These are phyloP conservation scores for Apoderus coryli DNA, from an alignment of 2,888 invertebrate species.

Conservation along the genomic window DNA sequence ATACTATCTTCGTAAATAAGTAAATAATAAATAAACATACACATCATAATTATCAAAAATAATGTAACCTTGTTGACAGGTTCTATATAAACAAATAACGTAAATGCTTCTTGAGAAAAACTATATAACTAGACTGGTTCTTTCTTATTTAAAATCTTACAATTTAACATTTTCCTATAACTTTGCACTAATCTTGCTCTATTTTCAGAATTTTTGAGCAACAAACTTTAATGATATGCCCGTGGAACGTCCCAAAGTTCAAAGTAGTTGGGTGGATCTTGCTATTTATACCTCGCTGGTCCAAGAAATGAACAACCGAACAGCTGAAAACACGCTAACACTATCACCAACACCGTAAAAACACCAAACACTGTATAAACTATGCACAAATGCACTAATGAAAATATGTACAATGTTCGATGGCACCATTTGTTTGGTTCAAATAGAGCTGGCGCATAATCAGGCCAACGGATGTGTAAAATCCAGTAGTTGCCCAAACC, in stretches of 20 bases:
- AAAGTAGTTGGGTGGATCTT: slow-evolving; percentile 30
- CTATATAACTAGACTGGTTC: too few species aligned
- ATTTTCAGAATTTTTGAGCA: slow-evolving; percentile 15
- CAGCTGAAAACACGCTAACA: slow-evolving; percentile 51
- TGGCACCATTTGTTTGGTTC: slow-evolving; percentile 72
- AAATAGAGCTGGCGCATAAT: slow-evolving; percentile 53
- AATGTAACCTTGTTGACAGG: too few species aligned
- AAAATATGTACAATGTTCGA: slow-evolving; percentile 60
- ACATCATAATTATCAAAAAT: too few species aligned
- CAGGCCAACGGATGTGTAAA: slow-evolving; percentile 60
- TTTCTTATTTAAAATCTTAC: too few species aligned
- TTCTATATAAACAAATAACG: too few species aligned
- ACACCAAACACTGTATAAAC: slow-evolving; percentile 49
- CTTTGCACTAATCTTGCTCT: too few species aligned
- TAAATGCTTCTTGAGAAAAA: too few species aligned
- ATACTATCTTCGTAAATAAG: too few species aligned
- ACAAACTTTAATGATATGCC: slow-evolving; percentile 24
- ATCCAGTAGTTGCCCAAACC: slow-evolving; percentile 69
- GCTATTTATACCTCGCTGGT: slow-evolving; percentile 49
- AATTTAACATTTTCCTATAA: too few species aligned
- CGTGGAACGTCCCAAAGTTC: slow-evolving; percentile 30
- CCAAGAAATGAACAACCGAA: slow-evolving; percentile 58
- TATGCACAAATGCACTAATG: slow-evolving; percentile 55
- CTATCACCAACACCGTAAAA: slow-evolving; percentile 41
- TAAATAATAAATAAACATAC: too few species aligned